Evolutionary conservation across 2,797 vertebrate genomes (phyloP), one percentile per base, ranked within the genome.

Genomic region (Lophius americanus): DNA sequence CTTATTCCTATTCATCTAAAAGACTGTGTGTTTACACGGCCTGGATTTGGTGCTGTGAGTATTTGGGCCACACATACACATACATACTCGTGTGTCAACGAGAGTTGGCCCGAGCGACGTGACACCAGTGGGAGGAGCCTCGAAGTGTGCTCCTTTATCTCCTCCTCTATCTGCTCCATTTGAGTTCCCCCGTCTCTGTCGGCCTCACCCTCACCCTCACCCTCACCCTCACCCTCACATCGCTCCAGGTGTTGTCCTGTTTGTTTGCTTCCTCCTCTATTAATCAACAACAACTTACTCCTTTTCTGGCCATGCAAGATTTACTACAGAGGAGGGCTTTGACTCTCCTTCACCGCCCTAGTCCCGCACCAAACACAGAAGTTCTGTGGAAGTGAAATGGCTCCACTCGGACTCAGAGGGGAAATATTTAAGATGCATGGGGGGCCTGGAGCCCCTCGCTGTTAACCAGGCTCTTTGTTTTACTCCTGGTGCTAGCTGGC

Each of bases 391-490:
- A 69, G 48, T 44, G 4, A 66, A 64, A 46, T 12, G 33, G 37
- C 60, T 62, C 72, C 11, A 10, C 56, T 46, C 70, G 60, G 61
- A 78, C 50, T n/a, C 53, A 10, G 33, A 46, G 41, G 2, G 8
- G 42, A 72, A 69, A 63, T 56, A 82, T 69, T 73, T 6, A 9
- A 60, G 37, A 53, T 46, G 32, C 39, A 14, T 10, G 60, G n/a
- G 60, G n/a, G 10, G 14, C 55, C 65, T 6, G 9, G 54, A 66
- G 44, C 10, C 48, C 12, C 55, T 58, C 12, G 33, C n/a, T 32
- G 5, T 14, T 23, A 61, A 11, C 46, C 47, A 35, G 60, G 51
- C 66, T 51, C 41, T 57, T 43, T 62, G 53, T 43, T 68, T 76
- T 68, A 55, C 9, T 44, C 44, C 59, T 39, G 13, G 39, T 43